Base-by-base conservation (phyloP, 1,140 invertebrate species). In the Leptonema lineaticorne region DNA sequence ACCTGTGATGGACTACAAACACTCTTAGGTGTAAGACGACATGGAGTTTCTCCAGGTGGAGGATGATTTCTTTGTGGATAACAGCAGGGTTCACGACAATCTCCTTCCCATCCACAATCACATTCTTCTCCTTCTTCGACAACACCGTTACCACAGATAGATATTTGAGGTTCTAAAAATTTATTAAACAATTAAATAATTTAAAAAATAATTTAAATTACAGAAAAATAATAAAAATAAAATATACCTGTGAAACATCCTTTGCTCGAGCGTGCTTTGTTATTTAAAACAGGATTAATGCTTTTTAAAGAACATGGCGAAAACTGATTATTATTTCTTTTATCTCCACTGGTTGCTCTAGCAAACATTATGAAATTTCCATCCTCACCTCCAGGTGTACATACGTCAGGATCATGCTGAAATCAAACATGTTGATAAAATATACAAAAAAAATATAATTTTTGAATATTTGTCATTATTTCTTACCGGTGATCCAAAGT, bases 361-460 rank as follows among this genome's bases (percentile, higher is more conserved):
- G 93, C 92, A 79, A 97, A 98, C 96, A 98, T 98, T 75, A 99
- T 98, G 81, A 93, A 99, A 83, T 99, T 99, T 18, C 96, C 96
- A 82, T 95, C 91, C 76, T 95, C 91, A 53, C 94, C 92, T 63
- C 94, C 93, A 4, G 93, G 92, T 22, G 92, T 93, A 78, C 95
- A 96, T 73, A 89, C 85, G 81, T 95, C 91, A 7, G 96, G 95
- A 86, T 99, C 97, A 78, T 99, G 96, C 93, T 97, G 78, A 7
- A 86, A 82, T 14, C 7, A 24, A 72, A 53, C n/a, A n/a, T n/a
- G n/a, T 73, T 65, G 59, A 27, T 53, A 14, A 63, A 11, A 30
- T 33, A 50, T 50, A 29, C 27, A 64, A 2, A 26, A 58, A n/a
- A 67, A 4, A 66, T 63, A 63, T 63, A 48, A 29, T 29, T 11